Conservation (phyloP, 2,113 vertebrate species). For the Calonectris borealis region DNA sequence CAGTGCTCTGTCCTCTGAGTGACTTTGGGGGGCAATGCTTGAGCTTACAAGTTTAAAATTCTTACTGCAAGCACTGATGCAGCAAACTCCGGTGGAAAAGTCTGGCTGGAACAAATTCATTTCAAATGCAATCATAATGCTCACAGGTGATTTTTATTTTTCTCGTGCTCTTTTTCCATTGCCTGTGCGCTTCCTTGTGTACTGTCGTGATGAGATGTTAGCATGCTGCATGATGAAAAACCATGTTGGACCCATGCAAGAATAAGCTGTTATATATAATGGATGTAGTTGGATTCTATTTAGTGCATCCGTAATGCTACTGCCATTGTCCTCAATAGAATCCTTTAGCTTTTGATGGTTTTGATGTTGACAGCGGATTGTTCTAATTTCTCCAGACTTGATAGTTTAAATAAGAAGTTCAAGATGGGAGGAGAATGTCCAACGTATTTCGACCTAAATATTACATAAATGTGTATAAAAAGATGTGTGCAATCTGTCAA, state of each 20-base stretch:
- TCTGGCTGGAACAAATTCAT: background rate
- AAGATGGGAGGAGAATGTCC: background rate
- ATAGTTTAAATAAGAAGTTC: background rate
- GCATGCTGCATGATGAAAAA: background rate
- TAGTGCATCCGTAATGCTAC: background rate
- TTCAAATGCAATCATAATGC: background rate
- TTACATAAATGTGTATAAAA: background rate
- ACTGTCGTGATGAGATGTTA: background rate
- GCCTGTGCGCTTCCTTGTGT: background rate
- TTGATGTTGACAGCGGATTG: background rate
- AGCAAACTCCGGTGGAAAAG: background rate
- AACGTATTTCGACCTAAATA: background rate
- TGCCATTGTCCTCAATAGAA: background rate
- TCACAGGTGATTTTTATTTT: background rate
- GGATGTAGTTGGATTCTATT: background rate
- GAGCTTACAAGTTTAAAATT: background rate
- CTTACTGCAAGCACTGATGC: background rate
- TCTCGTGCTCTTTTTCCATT: background rate
- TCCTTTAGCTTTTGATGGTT: background rate
- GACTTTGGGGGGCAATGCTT: background rate
- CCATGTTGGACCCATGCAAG: background rate
- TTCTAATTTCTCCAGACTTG: background rate
- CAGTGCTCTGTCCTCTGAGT: background rate
- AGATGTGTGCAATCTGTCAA: background rate
- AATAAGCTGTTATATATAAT: background rate